Percentiles rank a stretch among this genome's conserved stretches.
phyloP scores from a whole-genome alignment of 2,113 vertebrate species.

The Pseudorhombus dupliciocellatus region DNA sequence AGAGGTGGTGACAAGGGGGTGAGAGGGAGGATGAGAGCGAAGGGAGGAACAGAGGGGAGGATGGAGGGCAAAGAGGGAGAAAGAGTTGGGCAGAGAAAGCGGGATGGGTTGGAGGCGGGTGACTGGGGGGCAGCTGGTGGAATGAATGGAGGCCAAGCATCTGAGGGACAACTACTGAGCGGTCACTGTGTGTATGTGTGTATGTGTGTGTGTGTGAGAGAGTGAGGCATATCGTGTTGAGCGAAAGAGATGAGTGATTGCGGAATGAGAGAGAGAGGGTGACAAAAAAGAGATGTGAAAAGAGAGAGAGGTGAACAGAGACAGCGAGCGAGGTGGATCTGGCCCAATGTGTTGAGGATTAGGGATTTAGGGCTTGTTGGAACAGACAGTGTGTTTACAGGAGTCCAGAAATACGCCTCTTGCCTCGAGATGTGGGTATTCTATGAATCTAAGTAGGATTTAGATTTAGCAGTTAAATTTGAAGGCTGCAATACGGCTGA shows the following conservation, averaged over 20 bases:
- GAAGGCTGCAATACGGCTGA: background rate
- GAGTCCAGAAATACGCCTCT: conserved; percentile 31
- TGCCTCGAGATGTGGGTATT: conserved; percentile 43
- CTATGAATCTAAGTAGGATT: conserved; percentile 33
- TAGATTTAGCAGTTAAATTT: conserved; percentile 35
- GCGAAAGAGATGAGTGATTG: conserved; percentile 7
- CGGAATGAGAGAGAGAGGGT: background rate
- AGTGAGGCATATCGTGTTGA: conserved; percentile 18
- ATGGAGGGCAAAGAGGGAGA: background rate
- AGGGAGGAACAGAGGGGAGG: conserved; percentile 7
- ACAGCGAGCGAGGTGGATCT: conserved; percentile 12
- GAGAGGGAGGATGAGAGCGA: conserved; percentile 2
- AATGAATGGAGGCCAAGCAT: conserved; percentile 52
- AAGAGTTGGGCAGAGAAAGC: background rate
- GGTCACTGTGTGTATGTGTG: conserved; percentile 40
- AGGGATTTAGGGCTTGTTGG: conserved; percentile 49
- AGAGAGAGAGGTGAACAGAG: conserved; percentile 1
- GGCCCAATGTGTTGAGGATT: conserved; percentile 38
- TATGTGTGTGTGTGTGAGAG: background rate
- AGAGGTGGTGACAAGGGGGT: background rate
- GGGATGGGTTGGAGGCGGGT: background rate
- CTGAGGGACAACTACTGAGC: conserved; percentile 59
- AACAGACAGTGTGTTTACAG: conserved; percentile 34
- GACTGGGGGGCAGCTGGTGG: conserved; percentile 39
- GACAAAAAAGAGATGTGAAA: conserved; percentile 3